Evolutionary conservation across 1,140 invertebrate species (phyloP), one percentile per base, ranked within the genome.

Genomic region (Caenorhabditis briggsae): DNA sequence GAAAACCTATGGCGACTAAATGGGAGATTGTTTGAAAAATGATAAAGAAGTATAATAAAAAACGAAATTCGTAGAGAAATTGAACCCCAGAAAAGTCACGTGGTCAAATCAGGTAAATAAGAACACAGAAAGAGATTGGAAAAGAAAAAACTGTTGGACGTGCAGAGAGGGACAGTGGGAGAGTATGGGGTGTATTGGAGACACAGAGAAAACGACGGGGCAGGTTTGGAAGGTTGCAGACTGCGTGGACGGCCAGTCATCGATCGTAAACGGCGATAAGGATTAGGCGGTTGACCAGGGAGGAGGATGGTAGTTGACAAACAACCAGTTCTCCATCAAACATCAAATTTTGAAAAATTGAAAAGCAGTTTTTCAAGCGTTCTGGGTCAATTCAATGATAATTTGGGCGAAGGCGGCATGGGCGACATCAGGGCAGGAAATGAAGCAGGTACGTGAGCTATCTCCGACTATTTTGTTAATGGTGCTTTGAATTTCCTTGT

Each of bases 371-470:
- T 50, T 50, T 16, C 50, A 8, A n/a, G 18, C 1, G 16, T 58
- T 8, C 53, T 9, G 8, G 9, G 43, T 3, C 6, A 46, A 14
- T 23, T 78, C 70, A 12, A 18, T 20, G 3, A 78, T 78, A n/a
- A 88, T 46, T 23, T 78, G 78, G 20, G 88, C 82, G 61, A 88
- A 86, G 14, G 88, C 88, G 5, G 88, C 88, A 48, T 88, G 88
- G 18, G 82, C 82, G 9, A 88, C 88, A 56, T 88, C 88, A 16
- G 88, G 88, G n/a, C 83, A 89, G 16, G 74, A 82, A 46, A 88
- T 61, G 85, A 88, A 89, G 53, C 87, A 89, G 43, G 48, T 46
- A 3, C 88, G 83, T 53, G 50, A 46, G 2, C 20, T 16, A 55
- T 89, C 88, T 0, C 84, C 83, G 8, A 89, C 87, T 3, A 89